A percentile compares a stretch with the other conserved stretches of the same genome.
Conservation (phyloP, 2,797 vertebrate species). For the Mus spretus region DNA sequence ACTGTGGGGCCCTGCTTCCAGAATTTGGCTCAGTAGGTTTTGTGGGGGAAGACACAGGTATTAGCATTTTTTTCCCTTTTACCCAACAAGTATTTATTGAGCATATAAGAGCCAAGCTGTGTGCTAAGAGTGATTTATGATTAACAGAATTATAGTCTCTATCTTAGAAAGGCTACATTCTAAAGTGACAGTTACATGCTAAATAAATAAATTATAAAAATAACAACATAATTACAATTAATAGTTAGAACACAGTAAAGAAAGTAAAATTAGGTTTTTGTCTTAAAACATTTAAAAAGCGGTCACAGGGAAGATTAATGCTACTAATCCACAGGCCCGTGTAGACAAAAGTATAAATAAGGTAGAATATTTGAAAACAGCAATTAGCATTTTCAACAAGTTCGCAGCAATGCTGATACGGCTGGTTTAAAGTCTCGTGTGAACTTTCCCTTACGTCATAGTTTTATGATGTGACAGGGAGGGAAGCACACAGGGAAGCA, state of each 20-base stretch:
- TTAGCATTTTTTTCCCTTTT: constrained; percentile 28
- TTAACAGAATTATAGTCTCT: constrained; percentile 51
- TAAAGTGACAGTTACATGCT: constrained; percentile 36
- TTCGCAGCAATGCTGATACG: neutral
- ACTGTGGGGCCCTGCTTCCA: neutral
- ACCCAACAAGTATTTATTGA: constrained; percentile 59
- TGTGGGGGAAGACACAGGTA: constrained; percentile 36
- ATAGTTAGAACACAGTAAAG: constrained; percentile 55
- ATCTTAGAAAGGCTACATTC: constrained; percentile 60
- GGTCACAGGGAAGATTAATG: constrained; percentile 50
- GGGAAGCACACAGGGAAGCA: neutral
- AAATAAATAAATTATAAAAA: constrained; percentile 73
- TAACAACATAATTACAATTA: constrained; percentile 65
- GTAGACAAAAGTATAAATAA: constrained; percentile 55
- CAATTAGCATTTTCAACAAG: constrained; percentile 42
- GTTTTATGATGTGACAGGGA: neutral
- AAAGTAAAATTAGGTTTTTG: constrained; percentile 42
- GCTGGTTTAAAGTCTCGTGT: neutral
- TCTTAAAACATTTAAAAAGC: constrained; percentile 52
- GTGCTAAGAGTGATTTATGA: constrained; percentile 45
- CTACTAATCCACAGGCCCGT: constrained; percentile 14
- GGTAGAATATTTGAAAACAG: constrained; percentile 22
- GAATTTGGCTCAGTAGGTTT: constrained; percentile 24
- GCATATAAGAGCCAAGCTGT: constrained; percentile 11
- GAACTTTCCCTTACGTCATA: neutral